Conservation (phyloP, 2,888 invertebrate species). For the Tupiocoris notatus region DNA sequence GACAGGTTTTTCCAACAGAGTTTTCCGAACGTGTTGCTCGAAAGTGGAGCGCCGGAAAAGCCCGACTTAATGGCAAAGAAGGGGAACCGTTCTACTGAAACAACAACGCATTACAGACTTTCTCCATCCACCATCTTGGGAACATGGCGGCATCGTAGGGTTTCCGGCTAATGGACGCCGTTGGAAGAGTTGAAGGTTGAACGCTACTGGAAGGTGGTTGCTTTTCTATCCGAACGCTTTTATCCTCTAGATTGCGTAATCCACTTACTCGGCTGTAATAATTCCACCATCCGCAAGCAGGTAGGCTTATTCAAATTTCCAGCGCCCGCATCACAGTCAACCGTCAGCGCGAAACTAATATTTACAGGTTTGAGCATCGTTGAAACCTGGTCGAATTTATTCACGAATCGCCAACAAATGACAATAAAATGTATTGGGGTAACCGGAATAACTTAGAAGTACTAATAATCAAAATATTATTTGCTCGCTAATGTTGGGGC, state of each 20-base stretch:
- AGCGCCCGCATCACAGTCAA: not conserved
- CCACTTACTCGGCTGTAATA: not conserved
- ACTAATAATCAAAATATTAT: too few relatives aligned
- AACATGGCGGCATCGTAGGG: not conserved
- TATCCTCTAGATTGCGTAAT: not conserved
- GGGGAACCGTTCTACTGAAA: not conserved
- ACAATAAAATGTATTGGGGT: too few relatives aligned
- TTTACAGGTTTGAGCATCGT: too few relatives aligned
- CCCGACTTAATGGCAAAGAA: not conserved
- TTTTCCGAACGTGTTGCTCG: too few relatives aligned
- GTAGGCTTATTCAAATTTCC: not conserved
- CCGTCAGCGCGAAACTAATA: too few relatives aligned
- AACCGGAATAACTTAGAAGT: too few relatives aligned
- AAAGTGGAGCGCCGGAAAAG: not conserved
- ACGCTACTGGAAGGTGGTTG: too few relatives aligned
- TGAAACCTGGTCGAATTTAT: too few relatives aligned
- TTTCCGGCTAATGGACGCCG: not conserved
- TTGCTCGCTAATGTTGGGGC: too few relatives aligned
- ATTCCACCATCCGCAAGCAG: not conserved
- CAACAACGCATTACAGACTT: slow-evolving; percentile 9
- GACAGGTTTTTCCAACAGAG: too few relatives aligned
- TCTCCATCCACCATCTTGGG: not conserved
- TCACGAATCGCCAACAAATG: too few relatives aligned
- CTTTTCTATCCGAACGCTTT: not conserved
- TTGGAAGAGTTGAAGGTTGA: not conserved